Evolutionary conservation across 2,797 vertebrate genomes (phyloP).

Genomic region (Lagodon rhomboides): DNA sequence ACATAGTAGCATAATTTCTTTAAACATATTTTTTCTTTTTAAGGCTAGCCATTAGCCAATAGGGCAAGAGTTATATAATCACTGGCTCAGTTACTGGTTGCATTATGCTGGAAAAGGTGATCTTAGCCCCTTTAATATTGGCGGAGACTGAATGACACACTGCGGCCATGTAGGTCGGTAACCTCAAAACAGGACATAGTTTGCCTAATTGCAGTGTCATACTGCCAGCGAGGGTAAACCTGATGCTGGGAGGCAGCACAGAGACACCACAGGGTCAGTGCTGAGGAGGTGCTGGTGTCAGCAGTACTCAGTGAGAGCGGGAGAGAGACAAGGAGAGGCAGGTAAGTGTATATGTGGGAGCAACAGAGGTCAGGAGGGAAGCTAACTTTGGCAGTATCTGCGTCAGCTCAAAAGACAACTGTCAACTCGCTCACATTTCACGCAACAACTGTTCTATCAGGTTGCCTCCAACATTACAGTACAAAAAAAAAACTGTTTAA

Average conservation of each 20-base stretch:
- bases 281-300: slow-evolving; percentile 60
- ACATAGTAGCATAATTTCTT: not conserved
- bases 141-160: slow-evolving; percentile 15
- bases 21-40: not conserved
- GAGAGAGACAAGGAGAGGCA: slow-evolving; percentile 14
- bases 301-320: slow-evolving; percentile 30
- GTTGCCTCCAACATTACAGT: slow-evolving; percentile 1
- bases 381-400: slow-evolving; percentile 53
- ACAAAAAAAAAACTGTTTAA: not conserved
- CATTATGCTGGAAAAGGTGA: not conserved
- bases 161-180: slow-evolving; percentile 39
- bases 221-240: slow-evolving; percentile 50
- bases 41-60: too few species aligned
- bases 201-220: slow-evolving; percentile 57
- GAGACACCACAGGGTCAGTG: slow-evolving; percentile 46
- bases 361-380: slow-evolving; percentile 38
- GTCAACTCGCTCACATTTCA: slow-evolving; percentile 31
- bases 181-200: slow-evolving; percentile 45
- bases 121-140: slow-evolving; percentile 18
- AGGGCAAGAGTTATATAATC: not conserved
- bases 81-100: not conserved
- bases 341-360: slow-evolving; percentile 46
- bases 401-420: slow-evolving; percentile 47
- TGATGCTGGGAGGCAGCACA: slow-evolving; percentile 39
- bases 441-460: slow-evolving; percentile 5